Evolutionary conservation across 2,113 vertebrate genomes (phyloP).

Genomic region (Nycticryphes semicollaris): DNA sequence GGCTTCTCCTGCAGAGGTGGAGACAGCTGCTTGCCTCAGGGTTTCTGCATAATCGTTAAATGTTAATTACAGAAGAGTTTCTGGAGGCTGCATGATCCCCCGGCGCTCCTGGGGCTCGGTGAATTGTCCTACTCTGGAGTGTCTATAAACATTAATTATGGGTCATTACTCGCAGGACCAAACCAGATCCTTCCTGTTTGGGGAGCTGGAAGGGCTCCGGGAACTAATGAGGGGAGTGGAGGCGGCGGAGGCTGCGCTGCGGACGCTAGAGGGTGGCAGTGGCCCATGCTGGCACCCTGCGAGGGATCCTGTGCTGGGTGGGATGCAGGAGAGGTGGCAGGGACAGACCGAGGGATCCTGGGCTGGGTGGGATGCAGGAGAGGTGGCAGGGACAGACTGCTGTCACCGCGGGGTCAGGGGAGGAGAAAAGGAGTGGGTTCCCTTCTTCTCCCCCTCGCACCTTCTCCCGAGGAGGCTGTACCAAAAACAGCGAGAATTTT

Average conservation of each 20-base stretch:
- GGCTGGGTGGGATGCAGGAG: background rate
- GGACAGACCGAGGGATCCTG: background rate
- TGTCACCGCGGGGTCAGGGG: accelerated
- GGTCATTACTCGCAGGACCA: background rate
- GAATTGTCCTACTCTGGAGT: background rate
- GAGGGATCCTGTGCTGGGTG: background rate
- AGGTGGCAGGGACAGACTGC: too few species aligned
- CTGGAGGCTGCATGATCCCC: background rate
- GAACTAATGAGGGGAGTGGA: background rate
- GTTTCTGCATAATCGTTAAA: background rate
- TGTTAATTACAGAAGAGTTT: slow-evolving; percentile 28
- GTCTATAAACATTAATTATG: slow-evolving; percentile 6
- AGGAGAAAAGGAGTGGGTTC: background rate
- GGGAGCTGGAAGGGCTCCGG: background rate
- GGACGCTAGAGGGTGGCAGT: slow-evolving; percentile 43
- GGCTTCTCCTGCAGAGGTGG: slow-evolving; percentile 2
- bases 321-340: background rate
- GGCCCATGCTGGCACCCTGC: background rate
- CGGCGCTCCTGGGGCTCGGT: background rate
- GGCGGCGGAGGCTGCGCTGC: background rate
- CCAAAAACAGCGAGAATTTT: background rate
- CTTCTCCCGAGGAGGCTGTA: background rate
- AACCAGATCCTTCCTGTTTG: background rate
- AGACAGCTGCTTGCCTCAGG: slow-evolving; percentile 24
- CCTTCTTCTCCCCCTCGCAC: background rate